phyloP scores from a whole-genome alignment of 2,888 invertebrate species.

The Antheraea yamamai region DNA sequence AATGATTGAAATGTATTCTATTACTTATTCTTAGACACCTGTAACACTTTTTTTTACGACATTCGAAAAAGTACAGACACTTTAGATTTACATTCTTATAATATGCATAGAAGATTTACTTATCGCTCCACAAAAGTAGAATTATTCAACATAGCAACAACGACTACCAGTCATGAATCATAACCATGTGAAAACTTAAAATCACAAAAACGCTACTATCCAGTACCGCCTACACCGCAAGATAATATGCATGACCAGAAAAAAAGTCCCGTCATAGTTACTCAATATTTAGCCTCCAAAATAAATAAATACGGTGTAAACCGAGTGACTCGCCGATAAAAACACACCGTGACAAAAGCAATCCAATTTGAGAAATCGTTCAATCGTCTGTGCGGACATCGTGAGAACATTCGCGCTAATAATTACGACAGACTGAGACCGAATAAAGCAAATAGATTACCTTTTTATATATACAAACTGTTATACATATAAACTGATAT shows the following conservation, averaged over 20 bases:
- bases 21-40: too few relatives aligned
- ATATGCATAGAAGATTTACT: not conserved
- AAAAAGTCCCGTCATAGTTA: conserved; percentile 6
- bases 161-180: conserved; percentile 2
- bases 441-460: conserved; percentile 56
- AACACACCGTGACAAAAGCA: conserved; percentile 53
- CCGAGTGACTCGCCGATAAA: conserved; percentile 32
- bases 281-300: conserved; percentile 21
- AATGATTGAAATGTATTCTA: too few relatives aligned
- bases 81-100: too few relatives aligned
- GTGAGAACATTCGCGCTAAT: conserved; percentile 57
- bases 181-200: conserved; percentile 9
- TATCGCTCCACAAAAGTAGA: not conserved
- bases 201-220: conserved; percentile 9
- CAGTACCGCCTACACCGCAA: conserved; percentile 3
- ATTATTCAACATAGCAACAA: conserved; percentile 2
- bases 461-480: conserved; percentile 10
- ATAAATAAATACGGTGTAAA: conserved; percentile 21
- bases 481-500: not conserved
- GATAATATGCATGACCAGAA: conserved; percentile 5
- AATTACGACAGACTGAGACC: conserved; percentile 19
- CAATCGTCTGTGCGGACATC: conserved; percentile 50
- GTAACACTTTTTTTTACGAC: too few relatives aligned
- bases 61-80: too few relatives aligned
- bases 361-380: conserved; percentile 50